A percentile compares a stretch with the other conserved stretches of the same genome.
Evolutionary conservation across 2,888 invertebrate genomes (phyloP).

Genomic region (Drosophila peninsularis): DNA sequence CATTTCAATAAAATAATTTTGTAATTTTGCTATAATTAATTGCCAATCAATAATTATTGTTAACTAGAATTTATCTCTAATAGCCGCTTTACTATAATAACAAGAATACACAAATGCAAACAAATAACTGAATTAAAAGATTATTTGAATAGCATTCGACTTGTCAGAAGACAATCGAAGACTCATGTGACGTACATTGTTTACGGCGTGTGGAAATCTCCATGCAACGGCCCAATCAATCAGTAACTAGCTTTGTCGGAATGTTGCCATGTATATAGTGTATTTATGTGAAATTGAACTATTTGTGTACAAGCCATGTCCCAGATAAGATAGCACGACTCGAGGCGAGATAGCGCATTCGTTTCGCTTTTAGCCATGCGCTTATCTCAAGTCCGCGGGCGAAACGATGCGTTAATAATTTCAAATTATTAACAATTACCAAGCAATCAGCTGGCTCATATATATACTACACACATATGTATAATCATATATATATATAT

Average conservation of each 20-base stretch:
- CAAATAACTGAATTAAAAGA: conserved; percentile 10
- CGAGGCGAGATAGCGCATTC: conserved; percentile 24
- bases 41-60: neutral
- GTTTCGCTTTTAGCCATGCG: conserved; percentile 30
- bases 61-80: neutral
- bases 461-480: conserved; percentile 8
- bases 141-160: conserved; percentile 25
- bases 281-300: conserved; percentile 48
- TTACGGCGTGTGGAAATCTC: conserved; percentile 31
- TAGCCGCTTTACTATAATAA: neutral
- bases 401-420: conserved; percentile 60
- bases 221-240: conserved; percentile 59
- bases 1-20: neutral
- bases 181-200: conserved; percentile 41
- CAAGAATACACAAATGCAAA: neutral
- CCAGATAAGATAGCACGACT: conserved; percentile 48
- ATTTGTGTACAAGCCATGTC: conserved; percentile 28
- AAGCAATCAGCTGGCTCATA: conserved; percentile 58
- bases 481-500: conserved; percentile 3
- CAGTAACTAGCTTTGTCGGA: conserved; percentile 23
- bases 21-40: neutral
- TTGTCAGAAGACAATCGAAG: conserved; percentile 30
- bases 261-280: conserved; percentile 26
- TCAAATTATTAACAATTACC: conserved; percentile 74
- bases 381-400: conserved; percentile 58